Evolutionary conservation across 2,888 invertebrate genomes (phyloP).

Genomic region (Andrena trimmerana): DNA sequence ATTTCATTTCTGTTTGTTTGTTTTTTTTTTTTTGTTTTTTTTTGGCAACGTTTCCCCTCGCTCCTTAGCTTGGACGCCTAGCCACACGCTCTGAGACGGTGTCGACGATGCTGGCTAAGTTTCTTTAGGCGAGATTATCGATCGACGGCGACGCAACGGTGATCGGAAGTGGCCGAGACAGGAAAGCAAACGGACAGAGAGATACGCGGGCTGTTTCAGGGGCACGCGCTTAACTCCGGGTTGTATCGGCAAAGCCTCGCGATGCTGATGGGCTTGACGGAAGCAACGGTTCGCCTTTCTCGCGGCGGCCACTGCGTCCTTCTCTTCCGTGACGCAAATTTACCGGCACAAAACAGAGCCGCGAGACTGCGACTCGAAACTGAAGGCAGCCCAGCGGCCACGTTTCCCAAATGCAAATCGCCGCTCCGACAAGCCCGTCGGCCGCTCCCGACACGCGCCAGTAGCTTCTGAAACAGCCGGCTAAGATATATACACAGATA

Average conservation of each 20-base stretch:
- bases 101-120: constrained; percentile 39
- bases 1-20: neutral
- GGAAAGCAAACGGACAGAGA: constrained; percentile 58
- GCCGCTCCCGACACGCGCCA: neutral
- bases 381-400: neutral
- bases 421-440: neutral
- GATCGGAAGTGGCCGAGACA: constrained; percentile 50
- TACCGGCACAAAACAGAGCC: too few species aligned
- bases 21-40: neutral
- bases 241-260: too few species aligned
- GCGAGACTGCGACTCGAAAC: neutral
- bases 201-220: constrained; percentile 25
- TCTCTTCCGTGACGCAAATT: too few species aligned
- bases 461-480: constrained; percentile 22
- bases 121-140: constrained; percentile 16
- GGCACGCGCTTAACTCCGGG: neutral
- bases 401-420: neutral
- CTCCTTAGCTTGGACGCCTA: constrained; percentile 70
- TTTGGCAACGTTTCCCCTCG: constrained; percentile 67
- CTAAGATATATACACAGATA: constrained; percentile 25
- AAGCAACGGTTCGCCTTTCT: too few species aligned
- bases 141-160: constrained; percentile 42
- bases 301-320: too few species aligned
- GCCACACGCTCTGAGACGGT: constrained; percentile 35
- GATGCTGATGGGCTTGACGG: too few species aligned